Base-by-base conservation (phyloP, 1,140 invertebrate genomes). In the Cylas formicarius region DNA sequence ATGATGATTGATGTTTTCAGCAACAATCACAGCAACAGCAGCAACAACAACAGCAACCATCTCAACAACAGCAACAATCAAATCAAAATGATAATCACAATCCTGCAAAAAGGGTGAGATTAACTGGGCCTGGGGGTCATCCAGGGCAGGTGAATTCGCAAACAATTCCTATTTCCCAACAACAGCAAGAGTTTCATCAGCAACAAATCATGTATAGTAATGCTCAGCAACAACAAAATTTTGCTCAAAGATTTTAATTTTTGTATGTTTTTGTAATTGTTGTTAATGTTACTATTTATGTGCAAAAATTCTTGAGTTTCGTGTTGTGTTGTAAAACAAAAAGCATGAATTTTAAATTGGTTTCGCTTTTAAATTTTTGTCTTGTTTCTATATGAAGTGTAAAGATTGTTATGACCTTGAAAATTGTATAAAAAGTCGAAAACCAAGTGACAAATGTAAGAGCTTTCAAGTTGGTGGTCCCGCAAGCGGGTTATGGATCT, bases 131-230 rank as follows among this genome's bases (percentile, higher is more conserved):
- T 23, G 48, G 48, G 26, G 51, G 51, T 7, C 62, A 63, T 55
- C 62, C 60, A 21, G 56, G 60, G 34, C 61, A 60, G 34, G 60
- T 65, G 16, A 64, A 61, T 48, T 29, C 32, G 20, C 58, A 61
- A 43, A 56, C 50, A 11, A 67, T 60, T 45, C 65, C 55, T 14
- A 61, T 66, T 38, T 56, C 62, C 2, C 67, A 72, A 45, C 66
- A 66, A 46, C 63, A 67, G 28, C 67, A 70, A 49, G 67, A 70
- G 24, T 69, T 70, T 29, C 71, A 75, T 23, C 75, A 74, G 58
- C 74, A 77, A 55, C 75, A 78, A 56, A 76, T 80, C 74, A 74
- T 80, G 73, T 79, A 69, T 43, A 71, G 60, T 40, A 69, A 58
- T 45, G 60, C 56, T 11, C 72, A 73, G 55, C 77, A 80, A 48